These are phyloP conservation scores for Hippopotamus amphibius DNA, from an alignment of 2,113 vertebrate species.

Conservation along the genomic window DNA sequence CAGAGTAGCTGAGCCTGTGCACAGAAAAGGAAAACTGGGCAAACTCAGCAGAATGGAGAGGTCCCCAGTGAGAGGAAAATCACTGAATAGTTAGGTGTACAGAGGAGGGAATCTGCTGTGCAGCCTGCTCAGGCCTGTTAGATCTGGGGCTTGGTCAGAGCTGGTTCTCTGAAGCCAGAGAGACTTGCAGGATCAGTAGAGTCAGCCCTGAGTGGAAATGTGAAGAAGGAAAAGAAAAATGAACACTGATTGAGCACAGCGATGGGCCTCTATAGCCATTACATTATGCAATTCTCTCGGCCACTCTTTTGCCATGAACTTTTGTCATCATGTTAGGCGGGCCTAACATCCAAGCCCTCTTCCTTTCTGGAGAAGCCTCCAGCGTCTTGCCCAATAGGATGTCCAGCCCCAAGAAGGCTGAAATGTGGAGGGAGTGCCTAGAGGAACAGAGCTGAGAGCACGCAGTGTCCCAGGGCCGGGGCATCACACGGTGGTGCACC, in stretches of 20 bases:
- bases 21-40: not conserved
- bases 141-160: not conserved
- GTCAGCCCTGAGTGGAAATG: not conserved
- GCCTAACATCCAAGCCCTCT: not conserved
- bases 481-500: fast-evolving
- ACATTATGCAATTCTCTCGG: not conserved
- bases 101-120: not conserved
- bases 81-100: not conserved
- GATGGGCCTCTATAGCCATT: not conserved
- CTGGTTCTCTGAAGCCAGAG: not conserved
- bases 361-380: not conserved
- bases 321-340: not conserved
- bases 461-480: not conserved
- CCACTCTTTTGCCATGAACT: not conserved
- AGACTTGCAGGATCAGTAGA: not conserved
- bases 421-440: not conserved
- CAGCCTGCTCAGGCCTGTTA: not conserved
- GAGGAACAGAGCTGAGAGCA: not conserved
- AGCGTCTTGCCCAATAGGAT: not conserved
- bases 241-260: too few species aligned
- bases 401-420: not conserved
- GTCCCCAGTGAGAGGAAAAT: not conserved
- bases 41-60: not conserved
- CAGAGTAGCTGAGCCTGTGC: not conserved
- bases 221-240: not conserved